Evolutionary conservation across 2,888 invertebrate species (phyloP).

Genomic region (Adela reaumurella): DNA sequence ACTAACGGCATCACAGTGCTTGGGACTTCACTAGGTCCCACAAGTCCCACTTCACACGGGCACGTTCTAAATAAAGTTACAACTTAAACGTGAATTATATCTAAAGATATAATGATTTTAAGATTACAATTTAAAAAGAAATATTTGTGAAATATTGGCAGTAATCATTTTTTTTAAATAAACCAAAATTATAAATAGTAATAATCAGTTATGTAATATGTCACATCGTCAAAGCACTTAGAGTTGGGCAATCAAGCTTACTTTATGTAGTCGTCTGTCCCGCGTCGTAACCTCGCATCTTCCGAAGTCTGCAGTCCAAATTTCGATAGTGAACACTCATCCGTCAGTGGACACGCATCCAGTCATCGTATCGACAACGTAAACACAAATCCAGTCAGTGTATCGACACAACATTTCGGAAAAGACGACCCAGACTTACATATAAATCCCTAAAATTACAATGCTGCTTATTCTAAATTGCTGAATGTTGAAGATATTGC

Average conservation of each 20-base stretch:
- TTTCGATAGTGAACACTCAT: too few relatives aligned
- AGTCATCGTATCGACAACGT: too few relatives aligned
- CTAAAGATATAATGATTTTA: neutral
- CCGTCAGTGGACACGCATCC: too few relatives aligned
- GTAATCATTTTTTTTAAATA: conserved; percentile 35
- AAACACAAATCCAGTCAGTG: too few relatives aligned
- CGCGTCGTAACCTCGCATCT: too few relatives aligned
- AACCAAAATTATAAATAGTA: conserved; percentile 21
- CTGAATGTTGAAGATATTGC: neutral
- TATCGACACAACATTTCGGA: too few relatives aligned
- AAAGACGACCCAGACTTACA: neutral
- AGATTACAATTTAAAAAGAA: conserved; percentile 14
- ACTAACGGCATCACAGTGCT: too few relatives aligned
- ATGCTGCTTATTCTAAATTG: neutral
- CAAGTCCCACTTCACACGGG: neutral
- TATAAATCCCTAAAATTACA: neutral
- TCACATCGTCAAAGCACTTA: conserved; percentile 43
- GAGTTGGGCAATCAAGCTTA: conserved; percentile 41
- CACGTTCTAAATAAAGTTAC: neutral
- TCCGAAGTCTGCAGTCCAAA: too few relatives aligned
- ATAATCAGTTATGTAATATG: conserved; percentile 16
- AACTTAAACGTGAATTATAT: neutral
- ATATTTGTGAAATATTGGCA: conserved; percentile 49
- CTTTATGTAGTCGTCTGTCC: conserved; percentile 25
- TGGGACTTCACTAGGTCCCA: too few relatives aligned